These are phyloP conservation scores for Leucophenga varia DNA, from an alignment of 1,140 invertebrate genomes.

Conservation along the genomic window DNA sequence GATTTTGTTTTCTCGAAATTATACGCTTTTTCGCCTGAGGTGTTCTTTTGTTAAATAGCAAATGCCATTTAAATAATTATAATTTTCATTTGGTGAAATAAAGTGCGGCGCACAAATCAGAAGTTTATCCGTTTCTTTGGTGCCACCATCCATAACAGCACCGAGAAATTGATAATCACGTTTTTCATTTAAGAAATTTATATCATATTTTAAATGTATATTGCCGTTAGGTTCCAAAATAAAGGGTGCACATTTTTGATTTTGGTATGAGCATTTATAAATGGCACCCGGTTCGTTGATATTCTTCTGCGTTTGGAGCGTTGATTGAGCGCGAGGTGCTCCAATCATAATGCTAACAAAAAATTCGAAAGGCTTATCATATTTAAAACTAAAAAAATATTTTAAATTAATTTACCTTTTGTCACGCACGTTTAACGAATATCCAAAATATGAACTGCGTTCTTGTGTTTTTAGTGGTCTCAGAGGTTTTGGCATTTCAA, in stretches of 20 bases:
- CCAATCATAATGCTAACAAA: conserved; percentile 51
- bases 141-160: conserved; percentile 48
- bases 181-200: conserved; percentile 37
- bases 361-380: too few species aligned
- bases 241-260: conserved; percentile 35
- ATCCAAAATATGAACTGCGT: neutral
- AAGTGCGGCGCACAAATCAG: conserved; percentile 49
- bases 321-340: conserved; percentile 50
- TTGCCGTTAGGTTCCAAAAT: conserved; percentile 40
- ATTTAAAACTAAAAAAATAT: too few species aligned
- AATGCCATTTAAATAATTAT: conserved; percentile 57
- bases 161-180: conserved; percentile 50
- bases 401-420: too few species aligned
- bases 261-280: conserved; percentile 37
- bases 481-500: too few species aligned
- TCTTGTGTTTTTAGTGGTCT: neutral
- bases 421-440: neutral
- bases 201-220: conserved; percentile 15
- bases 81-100: conserved; percentile 26
- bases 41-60: conserved; percentile 56
- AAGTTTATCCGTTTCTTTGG: conserved; percentile 39
- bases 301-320: conserved; percentile 37
- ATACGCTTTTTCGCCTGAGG: conserved; percentile 28
- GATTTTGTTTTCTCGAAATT: too few species aligned
- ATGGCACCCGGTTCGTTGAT: conserved; percentile 52